A percentile compares a stretch with the other conserved stretches of the same genome.
phyloP scores from a whole-genome alignment of 2,113 vertebrate genomes.

The Sus scrofa region T2T-Sscrofa CM000821.6:86990501-86991000 shows the following conservation, averaged over 20 bases:
- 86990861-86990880: too few species aligned
- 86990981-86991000: too few species aligned
- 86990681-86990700: background rate
- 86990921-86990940: too few species aligned
- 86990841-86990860: too few species aligned
- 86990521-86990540: background rate
- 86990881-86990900: too few species aligned
- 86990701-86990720: background rate
- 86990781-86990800: background rate
- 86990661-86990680: background rate
- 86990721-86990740: background rate
- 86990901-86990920: too few species aligned
- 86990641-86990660: background rate
- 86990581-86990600: background rate
- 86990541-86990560: background rate
- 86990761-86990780: background rate
- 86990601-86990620: background rate
- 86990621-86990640: background rate
- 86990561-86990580: background rate
- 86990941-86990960: too few species aligned
- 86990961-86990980: too few species aligned
- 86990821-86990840: background rate
- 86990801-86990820: background rate
- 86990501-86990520: background rate
- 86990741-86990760: background rate